Conservation (phyloP, 2,113 vertebrate genomes). For the Prunella fulvescens region DNA sequence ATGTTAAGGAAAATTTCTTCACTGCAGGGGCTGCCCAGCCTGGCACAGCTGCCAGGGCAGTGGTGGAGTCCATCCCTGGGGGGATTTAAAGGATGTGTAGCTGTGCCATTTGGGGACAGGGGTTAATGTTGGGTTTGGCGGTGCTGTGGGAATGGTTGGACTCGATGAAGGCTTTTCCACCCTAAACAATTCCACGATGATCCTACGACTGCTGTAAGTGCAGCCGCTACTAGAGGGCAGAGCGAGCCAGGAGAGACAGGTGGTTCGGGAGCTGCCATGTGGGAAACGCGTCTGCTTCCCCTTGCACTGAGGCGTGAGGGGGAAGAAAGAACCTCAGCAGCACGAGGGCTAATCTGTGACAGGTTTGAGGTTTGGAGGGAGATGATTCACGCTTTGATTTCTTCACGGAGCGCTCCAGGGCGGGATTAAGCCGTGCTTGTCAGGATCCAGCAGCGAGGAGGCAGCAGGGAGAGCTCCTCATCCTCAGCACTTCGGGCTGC, state of each 20-base stretch:
- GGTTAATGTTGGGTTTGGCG: background rate
- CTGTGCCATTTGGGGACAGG: background rate
- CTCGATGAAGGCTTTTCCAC: background rate
- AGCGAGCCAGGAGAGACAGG: background rate
- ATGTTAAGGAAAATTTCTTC: background rate
- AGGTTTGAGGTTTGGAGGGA: background rate
- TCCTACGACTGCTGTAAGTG: fast-evolving
- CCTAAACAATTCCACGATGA: background rate
- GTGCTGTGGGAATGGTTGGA: background rate
- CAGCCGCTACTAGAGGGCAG: background rate
- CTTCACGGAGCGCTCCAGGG: background rate
- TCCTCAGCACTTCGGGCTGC: too few species aligned
- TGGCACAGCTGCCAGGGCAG: background rate
- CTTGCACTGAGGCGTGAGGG: background rate
- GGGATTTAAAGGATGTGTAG: background rate
- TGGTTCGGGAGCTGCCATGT: background rate
- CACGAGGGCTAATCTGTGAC: background rate
- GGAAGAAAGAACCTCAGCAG: background rate
- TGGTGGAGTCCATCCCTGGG: background rate
- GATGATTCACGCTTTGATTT: background rate
- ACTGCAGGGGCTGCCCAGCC: background rate
- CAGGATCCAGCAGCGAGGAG: background rate
- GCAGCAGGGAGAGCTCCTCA: background rate
- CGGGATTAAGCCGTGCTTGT: background rate
- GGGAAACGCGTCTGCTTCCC: background rate